These are phyloP conservation scores for Plebejus anna DNA, from an alignment of 2,888 invertebrate genomes.

Conservation along the genomic window DNA sequence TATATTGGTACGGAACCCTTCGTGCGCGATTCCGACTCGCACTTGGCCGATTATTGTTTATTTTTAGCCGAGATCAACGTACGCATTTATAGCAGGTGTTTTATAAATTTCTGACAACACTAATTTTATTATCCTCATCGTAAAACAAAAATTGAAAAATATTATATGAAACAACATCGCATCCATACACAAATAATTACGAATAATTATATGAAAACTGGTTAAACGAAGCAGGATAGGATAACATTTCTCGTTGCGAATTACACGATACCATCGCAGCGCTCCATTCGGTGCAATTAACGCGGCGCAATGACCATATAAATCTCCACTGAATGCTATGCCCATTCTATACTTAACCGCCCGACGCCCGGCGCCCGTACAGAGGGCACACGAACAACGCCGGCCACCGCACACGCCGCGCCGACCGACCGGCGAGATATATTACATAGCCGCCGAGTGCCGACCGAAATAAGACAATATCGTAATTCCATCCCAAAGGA, in stretches of 20 bases:
- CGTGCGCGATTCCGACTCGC: no score
- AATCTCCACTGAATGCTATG: constrained; percentile 68
- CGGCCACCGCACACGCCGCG: not conserved
- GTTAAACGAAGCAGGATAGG: constrained; percentile 45
- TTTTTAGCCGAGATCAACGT: not conserved
- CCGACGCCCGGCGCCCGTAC: constrained; percentile 42
- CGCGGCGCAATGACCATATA: constrained; percentile 75
- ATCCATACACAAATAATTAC: not conserved
- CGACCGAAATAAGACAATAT: constrained; percentile 24
- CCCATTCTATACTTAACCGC: constrained; percentile 58
- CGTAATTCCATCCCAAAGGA: constrained; percentile 28
- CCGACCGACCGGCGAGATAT: not conserved
- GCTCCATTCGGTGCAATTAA: constrained; percentile 75
- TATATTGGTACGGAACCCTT: no score
- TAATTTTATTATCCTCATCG: no score
- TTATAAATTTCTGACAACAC: no score
- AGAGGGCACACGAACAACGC: constrained; percentile 31
- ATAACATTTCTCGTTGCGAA: constrained; percentile 64
- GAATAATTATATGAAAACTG: not conserved
- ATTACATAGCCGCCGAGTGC: not conserved
- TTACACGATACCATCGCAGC: constrained; percentile 68
- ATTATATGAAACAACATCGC: not conserved
- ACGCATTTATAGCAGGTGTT: no score
- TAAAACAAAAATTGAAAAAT: not conserved
- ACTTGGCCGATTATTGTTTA: not conserved